Base-by-base conservation (phyloP, 1,140 invertebrate genomes). In the Anastatus disparis region DNA sequence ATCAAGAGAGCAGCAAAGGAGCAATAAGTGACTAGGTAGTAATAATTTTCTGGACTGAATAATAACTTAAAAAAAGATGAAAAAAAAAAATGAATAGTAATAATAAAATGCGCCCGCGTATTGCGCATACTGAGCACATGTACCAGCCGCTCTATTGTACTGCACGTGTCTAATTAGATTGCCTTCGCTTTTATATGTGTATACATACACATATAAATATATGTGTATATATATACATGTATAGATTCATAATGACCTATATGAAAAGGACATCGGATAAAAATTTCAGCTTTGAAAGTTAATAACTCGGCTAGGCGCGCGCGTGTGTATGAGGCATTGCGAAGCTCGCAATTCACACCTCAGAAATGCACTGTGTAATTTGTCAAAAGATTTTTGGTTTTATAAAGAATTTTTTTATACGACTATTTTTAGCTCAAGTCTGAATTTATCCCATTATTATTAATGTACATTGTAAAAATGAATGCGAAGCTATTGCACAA, bases 91-190 rank as follows among this genome's bases (percentile, higher is more conserved):
- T n/a, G n/a, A n/a, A n/a, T n/a, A n/a, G n/a, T n/a, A n/a, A n/a
- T n/a, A 59, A 59, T 31, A 59, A 66, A 58, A 56, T 56, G 42
- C 35, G 4, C 29, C 35, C 35, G 20, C 31, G 31, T 10, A 35
- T 10, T 6, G 10, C 31, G 31, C 31, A 35, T 10, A 22, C 24
- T 53, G 8, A 27, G 31, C 48, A 15, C 44, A 27, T 3, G 20
- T n/a, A 7, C 56, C 3, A 56, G 35, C 9, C 22, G 24, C n/a
- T n/a, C 44, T 22, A 53, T 67, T 67, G 53, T 61, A n/a, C 10
- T 26, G 48, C 48, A 62, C 67, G 48, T 62, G 67, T 50, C 35
- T 70, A 62, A 70, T 62, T 70, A 52, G 40, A 56, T 70, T 70
- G 38, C 31, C 22, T 6, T 6, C 44, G 15, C 44, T 4, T 15